Percentiles rank a stretch among this genome's conserved stretches.
Conservation (phyloP, 2,888 invertebrate genomes). For the Rhyacophila evoluta region DNA sequence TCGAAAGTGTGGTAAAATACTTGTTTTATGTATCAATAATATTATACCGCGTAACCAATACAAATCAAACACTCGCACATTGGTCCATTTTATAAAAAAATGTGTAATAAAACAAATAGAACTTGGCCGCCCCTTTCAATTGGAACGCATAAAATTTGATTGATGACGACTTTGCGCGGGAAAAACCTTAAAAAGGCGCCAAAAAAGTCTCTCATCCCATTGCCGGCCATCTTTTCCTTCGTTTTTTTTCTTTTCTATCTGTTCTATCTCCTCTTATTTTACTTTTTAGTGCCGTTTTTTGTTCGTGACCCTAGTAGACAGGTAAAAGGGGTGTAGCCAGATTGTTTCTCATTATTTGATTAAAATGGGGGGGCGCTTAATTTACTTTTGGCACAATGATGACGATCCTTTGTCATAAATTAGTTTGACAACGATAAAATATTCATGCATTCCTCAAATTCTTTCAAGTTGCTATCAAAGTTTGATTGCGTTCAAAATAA, state of each 20-base stretch:
- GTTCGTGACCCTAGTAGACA: constrained; percentile 23
- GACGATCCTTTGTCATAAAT: not conserved
- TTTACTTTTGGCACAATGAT: not conserved
- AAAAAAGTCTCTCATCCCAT: constrained; percentile 19
- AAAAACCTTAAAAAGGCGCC: constrained; percentile 32
- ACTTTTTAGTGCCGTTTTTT: constrained; percentile 23
- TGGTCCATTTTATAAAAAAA: too few relatives aligned
- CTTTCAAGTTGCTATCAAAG: too few relatives aligned
- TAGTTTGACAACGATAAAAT: too few relatives aligned
- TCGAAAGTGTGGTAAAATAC: too few relatives aligned
- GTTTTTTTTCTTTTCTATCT: constrained; percentile 25
- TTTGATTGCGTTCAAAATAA: too few relatives aligned
- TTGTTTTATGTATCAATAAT: too few relatives aligned
- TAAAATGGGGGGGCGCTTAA: not conserved
- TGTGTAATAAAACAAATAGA: not conserved
- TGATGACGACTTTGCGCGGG: constrained; percentile 43
- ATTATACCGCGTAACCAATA: too few relatives aligned
- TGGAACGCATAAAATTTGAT: constrained; percentile 44
- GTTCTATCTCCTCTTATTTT: constrained; percentile 23
- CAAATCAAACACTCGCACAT: too few relatives aligned
- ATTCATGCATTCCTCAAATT: too few relatives aligned
- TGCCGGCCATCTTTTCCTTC: constrained; percentile 16
- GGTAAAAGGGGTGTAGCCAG: not conserved
- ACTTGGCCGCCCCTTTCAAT: constrained; percentile 28
- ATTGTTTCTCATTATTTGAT: constrained; percentile 5